These are phyloP conservation scores for Spodoptera littoralis DNA, from an alignment of 2,888 invertebrate genomes.

Conservation along the genomic window DNA sequence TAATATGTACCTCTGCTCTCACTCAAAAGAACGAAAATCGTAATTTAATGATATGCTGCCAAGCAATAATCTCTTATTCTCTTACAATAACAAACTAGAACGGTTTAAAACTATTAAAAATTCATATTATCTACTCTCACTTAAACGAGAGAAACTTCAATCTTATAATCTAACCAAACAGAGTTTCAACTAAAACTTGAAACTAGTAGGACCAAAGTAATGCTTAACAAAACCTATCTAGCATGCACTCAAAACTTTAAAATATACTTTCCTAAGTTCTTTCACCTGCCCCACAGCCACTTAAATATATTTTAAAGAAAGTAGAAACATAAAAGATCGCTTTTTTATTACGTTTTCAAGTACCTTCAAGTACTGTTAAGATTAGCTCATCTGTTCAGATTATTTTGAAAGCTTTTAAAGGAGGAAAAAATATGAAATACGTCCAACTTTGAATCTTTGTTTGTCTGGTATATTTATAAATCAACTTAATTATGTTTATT, in stretches of 20 bases:
- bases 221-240: not conserved
- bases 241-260: constrained; percentile 1
- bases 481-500: too few species aligned
- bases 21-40: too few species aligned
- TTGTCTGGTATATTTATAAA: not conserved
- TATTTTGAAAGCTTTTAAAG: constrained; percentile 24
- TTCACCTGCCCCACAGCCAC: constrained; percentile 1
- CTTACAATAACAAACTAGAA: too few species aligned
- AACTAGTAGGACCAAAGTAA: not conserved
- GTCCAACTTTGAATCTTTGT: not conserved
- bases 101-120: too few species aligned
- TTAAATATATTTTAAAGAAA: constrained; percentile 10
- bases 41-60: too few species aligned
- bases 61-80: too few species aligned
- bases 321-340: not conserved
- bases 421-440: not conserved
- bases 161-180: too few species aligned
- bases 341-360: constrained; percentile 8
- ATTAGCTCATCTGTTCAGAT: constrained; percentile 13
- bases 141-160: too few species aligned
- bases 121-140: too few species aligned
- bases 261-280: constrained; percentile 1
- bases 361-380: constrained; percentile 16
- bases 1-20: too few species aligned
- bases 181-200: too few species aligned